phyloP scores from a whole-genome alignment of 1,140 invertebrate genomes.

The Ctenoplectra terminalis region DNA sequence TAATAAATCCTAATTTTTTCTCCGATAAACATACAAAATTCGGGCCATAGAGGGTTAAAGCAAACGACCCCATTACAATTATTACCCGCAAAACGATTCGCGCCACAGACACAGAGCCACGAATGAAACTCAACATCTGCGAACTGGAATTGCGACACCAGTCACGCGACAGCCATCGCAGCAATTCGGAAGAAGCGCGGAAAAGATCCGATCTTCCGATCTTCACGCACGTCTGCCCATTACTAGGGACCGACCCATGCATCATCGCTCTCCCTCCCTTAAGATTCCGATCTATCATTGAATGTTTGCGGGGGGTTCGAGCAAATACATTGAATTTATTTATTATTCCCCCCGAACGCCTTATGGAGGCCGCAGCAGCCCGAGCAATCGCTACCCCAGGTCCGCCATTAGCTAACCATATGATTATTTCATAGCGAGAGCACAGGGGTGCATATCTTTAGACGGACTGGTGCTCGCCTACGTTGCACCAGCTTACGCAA shows the following conservation, averaged over 20 bases:
- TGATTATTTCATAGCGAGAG: conserved; percentile 82
- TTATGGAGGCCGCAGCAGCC: conserved; percentile 66
- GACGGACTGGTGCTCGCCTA: conserved; percentile 37
- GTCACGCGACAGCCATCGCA: neutral
- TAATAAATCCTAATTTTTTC: too few relatives aligned
- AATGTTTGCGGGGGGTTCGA: conserved; percentile 78
- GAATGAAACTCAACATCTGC: neutral
- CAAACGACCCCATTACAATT: too few relatives aligned
- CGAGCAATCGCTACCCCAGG: conserved; percentile 76
- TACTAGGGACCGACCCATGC: conserved; percentile 23
- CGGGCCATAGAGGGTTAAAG: too few relatives aligned
- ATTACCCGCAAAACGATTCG: neutral
- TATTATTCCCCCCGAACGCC: conserved; percentile 73
- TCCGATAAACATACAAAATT: too few relatives aligned
- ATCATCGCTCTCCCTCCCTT: conserved; percentile 56
- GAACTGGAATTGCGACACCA: neutral
- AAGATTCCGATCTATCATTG: conserved; percentile 81
- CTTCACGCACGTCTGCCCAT: conserved; percentile 64
- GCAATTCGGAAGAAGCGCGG: conserved; percentile 40
- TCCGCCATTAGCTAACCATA: conserved; percentile 83
- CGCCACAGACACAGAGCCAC: neutral
- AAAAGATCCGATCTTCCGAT: conserved; percentile 60
- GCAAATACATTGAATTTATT: conserved; percentile 82
- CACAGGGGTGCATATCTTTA: conserved; percentile 80
- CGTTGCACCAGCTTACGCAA: conserved; percentile 46